Percentiles rank a stretch among this genome's conserved stretches.
Evolutionary conservation across 2,888 invertebrate genomes (phyloP).

Genomic region (Apotomis turbidana): DNA sequence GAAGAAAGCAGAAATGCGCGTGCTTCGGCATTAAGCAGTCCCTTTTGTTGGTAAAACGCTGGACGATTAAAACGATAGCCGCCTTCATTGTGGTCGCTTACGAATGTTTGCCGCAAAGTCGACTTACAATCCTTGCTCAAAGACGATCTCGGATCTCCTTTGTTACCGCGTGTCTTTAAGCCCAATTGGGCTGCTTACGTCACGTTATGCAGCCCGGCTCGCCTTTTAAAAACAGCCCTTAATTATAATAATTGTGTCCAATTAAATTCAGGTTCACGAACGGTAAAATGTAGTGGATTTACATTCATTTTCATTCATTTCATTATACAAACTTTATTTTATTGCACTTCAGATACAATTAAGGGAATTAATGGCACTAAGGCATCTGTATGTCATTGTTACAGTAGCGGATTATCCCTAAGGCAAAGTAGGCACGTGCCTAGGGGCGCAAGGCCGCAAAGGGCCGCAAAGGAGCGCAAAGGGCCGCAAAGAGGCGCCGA

Average conservation of each 20-base stretch:
- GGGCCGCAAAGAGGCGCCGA: too few relatives aligned
- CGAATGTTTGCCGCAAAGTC: slow-evolving; percentile 56
- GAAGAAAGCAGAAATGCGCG: slow-evolving; percentile 67
- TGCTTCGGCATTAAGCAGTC: slow-evolving; percentile 78
- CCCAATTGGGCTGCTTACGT: slow-evolving; percentile 33
- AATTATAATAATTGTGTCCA: neutral
- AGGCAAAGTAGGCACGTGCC: too few relatives aligned
- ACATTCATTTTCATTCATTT: too few relatives aligned
- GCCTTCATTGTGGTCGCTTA: slow-evolving; percentile 63
- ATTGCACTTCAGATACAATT: neutral
- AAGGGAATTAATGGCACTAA: neutral
- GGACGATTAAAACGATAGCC: slow-evolving; percentile 63
- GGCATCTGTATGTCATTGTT: neutral
- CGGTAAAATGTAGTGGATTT: neutral
- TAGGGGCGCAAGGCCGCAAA: too few relatives aligned
- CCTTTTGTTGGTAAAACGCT: slow-evolving; percentile 74
- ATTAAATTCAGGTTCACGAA: neutral
- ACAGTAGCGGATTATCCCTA: too few relatives aligned
- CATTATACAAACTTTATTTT: neutral
- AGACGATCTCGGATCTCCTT: slow-evolving; percentile 44
- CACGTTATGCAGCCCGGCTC: slow-evolving; percentile 18
- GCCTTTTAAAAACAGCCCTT: slow-evolving; percentile 2
- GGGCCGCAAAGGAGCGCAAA: too few relatives aligned
- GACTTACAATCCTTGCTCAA: slow-evolving; percentile 46
- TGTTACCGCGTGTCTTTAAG: slow-evolving; percentile 32